Percentiles rank a stretch among this genome's conserved stretches.
These are phyloP conservation scores for Hepsetus odoe DNA, from an alignment of 2,113 vertebrate genomes.

Conservation along the genomic window DNA sequence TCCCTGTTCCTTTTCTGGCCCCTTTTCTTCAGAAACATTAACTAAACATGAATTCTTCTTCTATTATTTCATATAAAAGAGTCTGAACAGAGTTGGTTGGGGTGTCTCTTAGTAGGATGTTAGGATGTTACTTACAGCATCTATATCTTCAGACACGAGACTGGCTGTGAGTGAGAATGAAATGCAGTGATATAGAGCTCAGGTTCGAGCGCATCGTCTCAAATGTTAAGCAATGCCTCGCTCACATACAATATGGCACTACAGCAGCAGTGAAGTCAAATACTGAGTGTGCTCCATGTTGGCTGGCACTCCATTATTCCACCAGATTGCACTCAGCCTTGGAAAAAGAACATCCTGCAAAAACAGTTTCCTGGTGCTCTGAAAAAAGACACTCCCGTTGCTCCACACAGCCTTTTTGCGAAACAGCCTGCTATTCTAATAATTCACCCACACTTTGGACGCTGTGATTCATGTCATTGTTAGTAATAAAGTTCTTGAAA, in stretches of 20 bases:
- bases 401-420: neutral
- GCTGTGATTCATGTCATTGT: neutral
- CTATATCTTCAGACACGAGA: too few species aligned
- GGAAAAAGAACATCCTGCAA: neutral
- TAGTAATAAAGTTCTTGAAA: neutral
- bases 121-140: too few species aligned
- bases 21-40: too few species aligned
- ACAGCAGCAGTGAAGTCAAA: neutral
- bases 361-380: neutral
- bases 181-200: neutral
- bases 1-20: too few species aligned
- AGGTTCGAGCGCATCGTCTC: neutral
- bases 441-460: neutral
- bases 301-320: neutral
- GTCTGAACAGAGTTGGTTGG: too few species aligned
- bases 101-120: too few species aligned
- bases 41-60: too few species aligned
- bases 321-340: neutral
- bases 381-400: neutral
- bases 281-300: neutral
- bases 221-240: neutral
- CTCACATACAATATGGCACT: neutral
- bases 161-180: too few species aligned
- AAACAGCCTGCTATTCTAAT: neutral
- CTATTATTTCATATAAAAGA: too few species aligned